Base-by-base conservation (phyloP, 2,113 vertebrate genomes). In the Psittacara wagleri region DNA sequence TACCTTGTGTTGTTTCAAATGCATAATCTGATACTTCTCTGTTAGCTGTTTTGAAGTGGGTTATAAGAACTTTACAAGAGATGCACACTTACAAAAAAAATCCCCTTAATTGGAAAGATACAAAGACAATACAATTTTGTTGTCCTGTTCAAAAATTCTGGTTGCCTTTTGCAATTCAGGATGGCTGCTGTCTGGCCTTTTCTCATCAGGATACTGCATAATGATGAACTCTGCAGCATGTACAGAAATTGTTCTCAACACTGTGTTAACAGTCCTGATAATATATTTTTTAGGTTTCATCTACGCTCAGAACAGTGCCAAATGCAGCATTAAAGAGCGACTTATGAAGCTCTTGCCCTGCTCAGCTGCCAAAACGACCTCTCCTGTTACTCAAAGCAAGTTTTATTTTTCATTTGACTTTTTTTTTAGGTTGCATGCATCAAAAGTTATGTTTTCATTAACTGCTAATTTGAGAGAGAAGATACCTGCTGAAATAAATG, bases 381-480 rank as follows among this genome's bases (percentile, higher is more conserved):
- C 98, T 97, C 97, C 98, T 98, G 98, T 98, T 98, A 98, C 97
- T 97, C 98, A 99, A 99, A 99, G 99, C 99, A 99, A 99, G 99
- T 99, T 98, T 98, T 95, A 57, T 97, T 97, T 95, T 92, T 90
- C 61, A 24, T 81, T 96, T 95, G 57, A 52, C n/a, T 86, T 95
- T 95, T 63, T 89, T 93, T 95, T 87, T 86, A 92, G 96, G 86
- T 91, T 97, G 96, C 97, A 98, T 96, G 97, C 62, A 6, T 69
- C 35, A 52, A 31, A 68, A 83, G 16, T 86, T 94, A 52, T 69
- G 52, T 46, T 95, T 96, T 92, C 61, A 46, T 90, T 69, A 39
- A 87, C 37, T 84, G 48, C 16, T 54, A 52, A 22, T 83, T 86
- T 73, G n/a, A 35, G 41, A 82, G 67, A 75, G 51, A 11, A 63